Base-by-base conservation (phyloP, 1,140 invertebrate species). In the Heliconius hewitsoni region DNA sequence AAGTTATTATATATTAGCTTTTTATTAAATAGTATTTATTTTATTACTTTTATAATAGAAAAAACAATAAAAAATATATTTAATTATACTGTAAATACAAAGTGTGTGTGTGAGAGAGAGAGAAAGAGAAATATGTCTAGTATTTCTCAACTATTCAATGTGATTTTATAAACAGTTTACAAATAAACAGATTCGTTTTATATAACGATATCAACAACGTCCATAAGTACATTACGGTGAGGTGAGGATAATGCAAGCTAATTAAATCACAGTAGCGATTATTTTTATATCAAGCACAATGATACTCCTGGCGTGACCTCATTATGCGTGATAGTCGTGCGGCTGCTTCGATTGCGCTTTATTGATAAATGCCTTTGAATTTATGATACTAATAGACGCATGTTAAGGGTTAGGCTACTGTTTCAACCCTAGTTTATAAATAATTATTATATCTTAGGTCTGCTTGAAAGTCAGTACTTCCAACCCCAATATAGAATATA, bases 311-410 rank as follows among this genome's bases (percentile, higher is more conserved):
- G 37, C 79, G 27, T 80, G 79, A 77, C 79, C 79, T 80, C 74
- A 80, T 80, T 80, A 80, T 77, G 75, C 55, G 72, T 74, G 79
- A 80, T 75, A 75, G 73, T 75, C 73, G 78, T 74, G 78, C 57
- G n/a, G 66, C 72, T 50, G 71, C 42, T 37, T 73, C 57, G 57
- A 78, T 78, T 73, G 76, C 72, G 42, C 52, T 77, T 77, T 77
- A 77, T 77, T 78, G 76, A 78, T 78, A 78, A 78, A 78, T 73
- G 55, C 71, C 76, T 73, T 55, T 57, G 76, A 73, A 57, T 50
- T 73, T 78, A 78, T 78, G 55, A 78, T 78, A 78, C 71, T 57
- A 73, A 72, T 52, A 71, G 71, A n/a, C 34, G 18, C 18, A 46
- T 30, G 34, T 23, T 37, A 60, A 73, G 76, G 76, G 71, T 18